Conservation (phyloP, 2,888 invertebrate genomes). For the Microdon myrmicae region DNA sequence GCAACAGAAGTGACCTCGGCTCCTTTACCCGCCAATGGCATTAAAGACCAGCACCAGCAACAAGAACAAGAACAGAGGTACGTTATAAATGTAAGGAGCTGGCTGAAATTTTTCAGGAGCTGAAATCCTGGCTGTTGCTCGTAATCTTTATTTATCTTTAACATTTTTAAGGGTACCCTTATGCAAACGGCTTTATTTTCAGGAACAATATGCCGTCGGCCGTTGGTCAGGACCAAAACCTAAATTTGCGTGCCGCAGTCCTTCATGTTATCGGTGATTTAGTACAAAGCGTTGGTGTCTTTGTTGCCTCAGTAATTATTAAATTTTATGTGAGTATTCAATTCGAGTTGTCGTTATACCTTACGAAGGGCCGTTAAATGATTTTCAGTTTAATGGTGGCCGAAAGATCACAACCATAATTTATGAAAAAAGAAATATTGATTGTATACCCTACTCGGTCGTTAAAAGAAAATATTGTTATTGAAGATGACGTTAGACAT, state of each 20-base stretch:
- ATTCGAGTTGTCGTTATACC: too few species aligned
- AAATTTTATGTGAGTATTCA: constrained; percentile 76
- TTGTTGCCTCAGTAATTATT: constrained; percentile 84
- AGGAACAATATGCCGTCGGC: constrained; percentile 35
- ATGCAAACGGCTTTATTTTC: constrained; percentile 19
- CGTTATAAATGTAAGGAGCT: too few species aligned
- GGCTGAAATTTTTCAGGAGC: constrained; percentile 43
- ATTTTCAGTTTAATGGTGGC: too few species aligned
- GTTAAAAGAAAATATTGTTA: too few species aligned
- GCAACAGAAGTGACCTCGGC: constrained; percentile 42
- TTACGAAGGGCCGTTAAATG: too few species aligned
- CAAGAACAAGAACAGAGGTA: too few species aligned
- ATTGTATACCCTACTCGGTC: too few species aligned
- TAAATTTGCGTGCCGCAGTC: constrained; percentile 86
- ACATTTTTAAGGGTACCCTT: too few species aligned
- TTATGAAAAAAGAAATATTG: too few species aligned
- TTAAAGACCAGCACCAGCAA: constrained; percentile 29
- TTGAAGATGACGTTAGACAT: too few species aligned
- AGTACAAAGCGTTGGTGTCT: constrained; percentile 87
- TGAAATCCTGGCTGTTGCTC: constrained; percentile 14
- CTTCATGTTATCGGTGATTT: constrained; percentile 91
- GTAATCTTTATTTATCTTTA: constrained; percentile 19
- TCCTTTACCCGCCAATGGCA: constrained; percentile 32
- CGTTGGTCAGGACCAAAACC: constrained; percentile 67
- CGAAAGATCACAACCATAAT: too few species aligned